phyloP scores from a whole-genome alignment of 1,140 invertebrate species.

The Drosophila gunungcola region DNA sequence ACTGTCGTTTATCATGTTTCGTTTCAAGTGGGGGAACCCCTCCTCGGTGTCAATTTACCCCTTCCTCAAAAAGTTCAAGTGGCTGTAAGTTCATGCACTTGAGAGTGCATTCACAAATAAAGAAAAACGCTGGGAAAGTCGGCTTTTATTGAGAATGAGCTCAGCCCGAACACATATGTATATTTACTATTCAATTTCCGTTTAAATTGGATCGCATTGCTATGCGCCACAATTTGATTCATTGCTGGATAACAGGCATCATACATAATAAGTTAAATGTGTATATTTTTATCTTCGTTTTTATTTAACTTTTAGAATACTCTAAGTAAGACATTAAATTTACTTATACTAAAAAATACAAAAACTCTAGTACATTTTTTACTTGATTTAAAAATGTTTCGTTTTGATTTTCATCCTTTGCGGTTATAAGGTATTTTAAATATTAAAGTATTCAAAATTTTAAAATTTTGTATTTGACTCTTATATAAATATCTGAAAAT shows the following conservation, averaged over 20 bases:
- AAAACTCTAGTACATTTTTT: no score
- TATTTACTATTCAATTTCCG: slow-evolving; percentile 65
- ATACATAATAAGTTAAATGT: background rate
- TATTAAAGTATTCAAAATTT: no score
- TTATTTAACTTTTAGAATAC: no score
- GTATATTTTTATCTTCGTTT: no score
- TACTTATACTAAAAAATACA: no score
- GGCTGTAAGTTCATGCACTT: slow-evolving; percentile 55
- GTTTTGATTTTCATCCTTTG: no score
- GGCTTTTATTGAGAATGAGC: slow-evolving; percentile 12
- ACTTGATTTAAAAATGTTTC: no score
- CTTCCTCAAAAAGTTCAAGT: slow-evolving; percentile 11
- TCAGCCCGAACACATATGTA: slow-evolving; percentile 22
- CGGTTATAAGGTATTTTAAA: no score
- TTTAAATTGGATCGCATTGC: slow-evolving; percentile 57
- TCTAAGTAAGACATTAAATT: no score
- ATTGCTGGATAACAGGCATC: slow-evolving; percentile 14
- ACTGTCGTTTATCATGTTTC: slow-evolving; percentile 60
- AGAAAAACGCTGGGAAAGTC: slow-evolving; percentile 19
- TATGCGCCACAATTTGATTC: slow-evolving; percentile 19
- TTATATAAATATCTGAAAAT: no score
- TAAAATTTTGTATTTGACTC: no score
- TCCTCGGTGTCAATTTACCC: slow-evolving; percentile 1
- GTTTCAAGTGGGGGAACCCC: slow-evolving; percentile 19
- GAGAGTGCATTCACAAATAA: slow-evolving; percentile 40